These are phyloP conservation scores for Lophotriccus pileatus DNA, from an alignment of 2,797 vertebrate genomes.

Conservation along the genomic window DNA sequence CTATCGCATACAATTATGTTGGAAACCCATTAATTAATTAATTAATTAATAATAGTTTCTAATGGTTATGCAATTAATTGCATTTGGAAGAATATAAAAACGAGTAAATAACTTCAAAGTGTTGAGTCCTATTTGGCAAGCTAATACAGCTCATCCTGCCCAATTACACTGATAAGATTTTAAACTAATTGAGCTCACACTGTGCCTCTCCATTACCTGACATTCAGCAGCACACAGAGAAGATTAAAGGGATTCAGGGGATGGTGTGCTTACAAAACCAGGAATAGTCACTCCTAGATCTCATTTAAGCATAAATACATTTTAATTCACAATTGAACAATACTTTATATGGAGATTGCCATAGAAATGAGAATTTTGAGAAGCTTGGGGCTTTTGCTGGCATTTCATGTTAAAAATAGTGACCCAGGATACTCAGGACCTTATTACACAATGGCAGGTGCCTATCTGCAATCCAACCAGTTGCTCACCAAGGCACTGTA, in stretches of 20 bases:
- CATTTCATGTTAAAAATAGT: slow-evolving; percentile 35
- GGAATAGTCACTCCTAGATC: neutral
- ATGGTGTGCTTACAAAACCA: slow-evolving; percentile 3
- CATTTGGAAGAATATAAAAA: slow-evolving; percentile 32
- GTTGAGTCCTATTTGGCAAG: slow-evolving; percentile 43
- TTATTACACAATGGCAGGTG: neutral
- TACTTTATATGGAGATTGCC: neutral
- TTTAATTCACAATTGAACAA: neutral
- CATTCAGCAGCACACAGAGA: slow-evolving; percentile 1
- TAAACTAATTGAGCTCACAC: slow-evolving; percentile 58
- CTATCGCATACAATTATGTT: slow-evolving; percentile 8
- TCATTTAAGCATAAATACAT: slow-evolving; percentile 30
- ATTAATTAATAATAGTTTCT: slow-evolving; percentile 55
- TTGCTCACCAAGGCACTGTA: neutral
- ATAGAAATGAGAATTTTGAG: slow-evolving; percentile 7
- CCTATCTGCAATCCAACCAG: neutral
- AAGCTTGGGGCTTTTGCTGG: neutral
- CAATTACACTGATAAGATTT: slow-evolving; percentile 59
- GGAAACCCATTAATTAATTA: slow-evolving; percentile 36
- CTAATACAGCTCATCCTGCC: slow-evolving; percentile 35
- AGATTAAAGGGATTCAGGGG: slow-evolving; percentile 36
- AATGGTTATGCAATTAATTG: slow-evolving; percentile 44
- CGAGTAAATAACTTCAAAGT: slow-evolving; percentile 58
- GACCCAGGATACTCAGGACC: neutral
- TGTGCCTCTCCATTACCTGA: slow-evolving; percentile 50